Evolutionary conservation across 1,140 invertebrate genomes (phyloP), one percentile per base, ranked within the genome.

Genomic region (Ditylenchus dipsaci): DNA sequence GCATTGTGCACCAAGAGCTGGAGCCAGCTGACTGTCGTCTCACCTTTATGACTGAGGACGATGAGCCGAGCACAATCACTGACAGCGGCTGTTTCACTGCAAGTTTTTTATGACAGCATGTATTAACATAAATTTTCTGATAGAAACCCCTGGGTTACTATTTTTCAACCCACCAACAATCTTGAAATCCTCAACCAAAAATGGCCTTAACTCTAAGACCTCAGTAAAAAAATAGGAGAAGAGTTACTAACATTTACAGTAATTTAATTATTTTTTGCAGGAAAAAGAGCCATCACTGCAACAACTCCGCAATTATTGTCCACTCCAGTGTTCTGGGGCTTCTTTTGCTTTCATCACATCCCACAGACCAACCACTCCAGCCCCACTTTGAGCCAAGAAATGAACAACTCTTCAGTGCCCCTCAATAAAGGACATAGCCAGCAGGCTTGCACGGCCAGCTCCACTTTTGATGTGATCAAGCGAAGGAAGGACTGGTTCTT

Each of bases 31-130:
- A 73, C 23, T 73, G 71, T 57, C 62, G 72, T 3, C 57, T 73
- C 13, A 42, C 56, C 9, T 73, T 73, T 43, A 68, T 67, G 63
- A 70, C 63, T 13, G 30, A 29, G 1, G 61, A 75, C 43, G 72
- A 73, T 45, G 71, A 73, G 33, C 62, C 45, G 15, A 69, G 47
- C 23, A 75, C 72, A 23, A 72, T 73, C 11, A 73, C 71, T 27
- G 71, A 73, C 58, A 73, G 43, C 33, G 71, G 71, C n/a, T 73
- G 71, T 29, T 73, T 73, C 57, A 75, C 76, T 26, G 71, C 76
- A 3, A 8, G 21, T 67, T 47, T 26, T 53, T 19, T 53, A 5
- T n/a, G 11, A 45, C n/a, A 45, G n/a, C n/a, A n/a, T n/a, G n/a
- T n/a, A n/a, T n/a, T n/a, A n/a, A n/a, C n/a, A n/a, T n/a, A n/a